Evolutionary conservation across 2,797 vertebrate genomes (phyloP), one percentile per base, ranked within the genome.

Genomic region (Ambastaia sidthimunki): DNA sequence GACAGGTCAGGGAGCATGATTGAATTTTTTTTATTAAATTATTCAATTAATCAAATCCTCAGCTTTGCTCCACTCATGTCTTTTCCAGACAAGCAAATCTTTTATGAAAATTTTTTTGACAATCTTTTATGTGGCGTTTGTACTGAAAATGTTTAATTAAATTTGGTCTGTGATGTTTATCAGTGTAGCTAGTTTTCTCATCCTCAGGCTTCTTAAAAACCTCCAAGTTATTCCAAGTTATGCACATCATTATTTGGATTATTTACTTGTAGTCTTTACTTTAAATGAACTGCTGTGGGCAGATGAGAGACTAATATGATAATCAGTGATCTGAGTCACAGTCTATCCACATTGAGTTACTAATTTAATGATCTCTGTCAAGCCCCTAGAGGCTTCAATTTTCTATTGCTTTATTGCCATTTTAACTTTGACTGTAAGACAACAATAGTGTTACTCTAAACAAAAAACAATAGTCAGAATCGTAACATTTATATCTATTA

Each of bases 31-130:
- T 23, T 59, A 23, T 57, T 23, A 9, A 2, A 19, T 21, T 23
- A 60, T 7, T 16, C 16, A 50, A 48, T 60, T 15, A 6, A 15
- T 60, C 15, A 16, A 28, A 60, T 47, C 37, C 54, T 21, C 18
- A 79, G 57, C 50, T 72, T 79, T 70, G 66, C 41, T 69, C 66
- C 11, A 65, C 28, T 63, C 25, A 44, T 63, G 76, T 66, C 59
- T 79, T 78, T 54, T 71, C 47, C 16, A 16, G 1, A 57, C 19
- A 78, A 66, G 60, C 34, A 28, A 4, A 55, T 72, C 59, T 52
- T 52, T 71, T 47, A 65, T 5, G 60, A 47, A 28, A n/a, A n/a
- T n/a, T n/a, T n/a, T n/a, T n/a, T 79, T 79, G 28, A n/a, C n/a
- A n/a, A 28, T 28, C 28, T 28, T 28, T 28, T 28, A 28, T 28